Percentiles rank a stretch among this genome's conserved stretches.
phyloP scores from a whole-genome alignment of 2,888 invertebrate species.

The Laspeyria flexula region DNA sequence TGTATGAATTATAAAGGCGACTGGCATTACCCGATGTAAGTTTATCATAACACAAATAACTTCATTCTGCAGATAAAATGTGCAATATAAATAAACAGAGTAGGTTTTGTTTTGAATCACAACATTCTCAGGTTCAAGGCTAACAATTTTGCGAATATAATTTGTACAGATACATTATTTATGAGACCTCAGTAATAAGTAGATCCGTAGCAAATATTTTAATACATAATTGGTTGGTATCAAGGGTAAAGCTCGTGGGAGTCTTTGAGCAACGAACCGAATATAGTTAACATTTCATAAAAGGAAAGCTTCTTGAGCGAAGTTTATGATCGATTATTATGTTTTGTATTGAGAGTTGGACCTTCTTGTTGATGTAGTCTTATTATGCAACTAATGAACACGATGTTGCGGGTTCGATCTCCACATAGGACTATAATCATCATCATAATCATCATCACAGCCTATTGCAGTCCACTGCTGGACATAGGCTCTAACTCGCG shows the following conservation, averaged over 20 bases:
- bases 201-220: constrained; percentile 2
- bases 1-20: too few relatives aligned
- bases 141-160: constrained; percentile 17
- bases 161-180: constrained; percentile 18
- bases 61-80: constrained; percentile 17
- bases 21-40: neutral
- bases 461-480: too few relatives aligned
- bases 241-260: constrained; percentile 2
- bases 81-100: constrained; percentile 37
- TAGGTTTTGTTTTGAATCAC: constrained; percentile 18
- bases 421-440: too few relatives aligned
- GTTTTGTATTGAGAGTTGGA: too few relatives aligned
- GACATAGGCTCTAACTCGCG: too few relatives aligned
- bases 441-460: too few relatives aligned
- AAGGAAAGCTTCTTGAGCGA: neutral
- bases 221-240: constrained; percentile 12
- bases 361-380: too few relatives aligned
- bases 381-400: too few relatives aligned
- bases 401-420: too few relatives aligned
- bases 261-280: neutral
- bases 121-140: constrained; percentile 38
- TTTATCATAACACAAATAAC: neutral
- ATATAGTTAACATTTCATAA: neutral
- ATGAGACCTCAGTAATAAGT: neutral
- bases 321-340: constrained; percentile 1